These are phyloP conservation scores for Ooceraea biroi DNA, from an alignment of 1,140 invertebrate genomes.

Conservation along the genomic window DNA sequence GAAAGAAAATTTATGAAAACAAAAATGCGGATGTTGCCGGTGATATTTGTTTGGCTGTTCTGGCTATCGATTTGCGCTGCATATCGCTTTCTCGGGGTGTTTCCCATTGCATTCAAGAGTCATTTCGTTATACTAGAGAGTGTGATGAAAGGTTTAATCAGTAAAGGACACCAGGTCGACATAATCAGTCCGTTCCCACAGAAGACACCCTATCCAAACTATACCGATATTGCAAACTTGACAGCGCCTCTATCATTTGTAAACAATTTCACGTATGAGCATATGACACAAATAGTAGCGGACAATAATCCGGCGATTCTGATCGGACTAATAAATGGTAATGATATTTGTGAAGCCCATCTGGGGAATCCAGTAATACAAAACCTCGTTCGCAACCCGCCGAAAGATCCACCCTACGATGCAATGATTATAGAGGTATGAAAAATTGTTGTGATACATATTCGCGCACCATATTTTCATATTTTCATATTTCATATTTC, in stretches of 20 bases:
- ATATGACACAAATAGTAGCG: neutral
- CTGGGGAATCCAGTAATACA: too few species aligned
- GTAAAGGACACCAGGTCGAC: constrained; percentile 87
- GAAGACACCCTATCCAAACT: constrained; percentile 85
- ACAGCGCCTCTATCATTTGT: constrained; percentile 16
- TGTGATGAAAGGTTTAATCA: constrained; percentile 86
- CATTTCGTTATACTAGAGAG: constrained; percentile 87
- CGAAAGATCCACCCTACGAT: too few species aligned
- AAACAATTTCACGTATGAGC: constrained; percentile 72
- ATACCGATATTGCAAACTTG: constrained; percentile 86
- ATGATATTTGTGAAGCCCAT: too few species aligned
- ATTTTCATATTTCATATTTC: too few species aligned
- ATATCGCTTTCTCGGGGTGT: constrained; percentile 82
- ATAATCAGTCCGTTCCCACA: constrained; percentile 86
- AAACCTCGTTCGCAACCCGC: too few species aligned
- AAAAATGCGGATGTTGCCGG: constrained; percentile 47
- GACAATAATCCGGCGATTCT: fast-evolving
- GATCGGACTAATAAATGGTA: constrained; percentile 18
- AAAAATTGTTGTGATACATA: too few species aligned
- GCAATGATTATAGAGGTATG: constrained; percentile 57
- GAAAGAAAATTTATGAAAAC: neutral
- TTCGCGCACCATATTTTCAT: too few species aligned
- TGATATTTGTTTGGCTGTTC: neutral
- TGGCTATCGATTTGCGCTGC: constrained; percentile 57
- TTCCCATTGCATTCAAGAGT: constrained; percentile 86